Evolutionary conservation across 23 tunicate species (phyloP), one percentile per base, ranked within the genome.

Genomic region (Trididemnum clinides): DNA sequence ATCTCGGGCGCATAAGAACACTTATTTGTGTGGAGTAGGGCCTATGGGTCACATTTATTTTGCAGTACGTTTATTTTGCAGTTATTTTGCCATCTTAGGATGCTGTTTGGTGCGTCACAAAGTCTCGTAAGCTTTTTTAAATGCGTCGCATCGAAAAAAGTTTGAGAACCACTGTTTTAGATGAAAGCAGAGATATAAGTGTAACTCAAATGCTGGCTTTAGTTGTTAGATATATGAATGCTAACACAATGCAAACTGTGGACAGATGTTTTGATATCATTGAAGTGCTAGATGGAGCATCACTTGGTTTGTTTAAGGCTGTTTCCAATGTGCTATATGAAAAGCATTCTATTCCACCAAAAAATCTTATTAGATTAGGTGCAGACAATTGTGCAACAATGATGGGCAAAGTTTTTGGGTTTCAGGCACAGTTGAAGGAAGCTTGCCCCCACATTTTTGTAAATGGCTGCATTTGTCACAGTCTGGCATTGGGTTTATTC

Each of bases 401-500:
- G 76, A 69, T 69, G 76, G 76, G 76, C 10, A 69, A 30, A 69
- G 76, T 69, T 69, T 69, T 37, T 69, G 76, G 76, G 37, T 69
- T 69, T 30, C 76, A 31, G 37, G 76, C 38, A 69, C 76, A 30
- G 37, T 28, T 69, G 21, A 30, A 69, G 76, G 21, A 69, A 69
- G 37, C 76, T 69, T 69, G 76, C 76, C 76, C 38, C 37, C 15
- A 69, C 37, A 30, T 69, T 69, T 69, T 69, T 69, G 76, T 69
- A 7, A 69, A 69, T 69, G 76, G 76, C 10, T 69, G 76, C 76
- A 69, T 69, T 28, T 69, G 76, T 69, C 76, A 69, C 21, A 69
- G 37, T 30, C n/a, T 69, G 76, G 76, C 76, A 6, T 69, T 69
- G 76, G 28, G 76, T n/a, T 15, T 69, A 30, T 69, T 37, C 21